Evolutionary conservation across 2,888 invertebrate genomes (phyloP), one percentile per base, ranked within the genome.

Genomic region (Patella depressa): DNA sequence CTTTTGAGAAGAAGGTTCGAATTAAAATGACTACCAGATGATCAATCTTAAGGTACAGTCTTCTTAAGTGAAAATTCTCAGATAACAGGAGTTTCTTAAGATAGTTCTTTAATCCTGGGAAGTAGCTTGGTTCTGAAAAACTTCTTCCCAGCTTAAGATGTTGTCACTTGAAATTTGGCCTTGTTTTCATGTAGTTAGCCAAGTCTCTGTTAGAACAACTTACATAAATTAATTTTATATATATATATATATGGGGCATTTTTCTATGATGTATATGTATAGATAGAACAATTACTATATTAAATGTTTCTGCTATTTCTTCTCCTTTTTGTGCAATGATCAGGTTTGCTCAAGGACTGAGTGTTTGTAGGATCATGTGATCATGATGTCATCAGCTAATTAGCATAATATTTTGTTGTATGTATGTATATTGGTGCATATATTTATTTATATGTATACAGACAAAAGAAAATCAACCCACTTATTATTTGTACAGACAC

Each of bases 281-380:
- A 65, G 65, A 24, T 65, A 65, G 65, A 65, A 24, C 24, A 12
- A 65, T 65, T 65, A 65, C 19, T 65, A 65, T 65, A 65, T 65
- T 24, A 19, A 19, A 59, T 59, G 24, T 65, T 65, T 24, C 24
- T 65, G 65, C 65, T 65, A 65, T 12, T 65, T 65, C 19, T 65
- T 65, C 65, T 65, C 24, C 15, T 65, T 65, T 65, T 65, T 65
- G 65, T 65, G 65, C 65, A 65, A 65, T 65, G 65, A 65, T 65
- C 65, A 65, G 65, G 65, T 65, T 65, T 65, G 65, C 65, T 65
- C 65, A 65, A 65, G 65, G 65, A 65, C 24, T 24, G 65, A 65
- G 65, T 65, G 65, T 65, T 45, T 24, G 19, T n/a, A 65, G 19
- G 65, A 24, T 65, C 19, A 65, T 12, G 19, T 24, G 3, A 65